Evolutionary conservation across 1,140 invertebrate species (phyloP).

Genomic region (Gonatopus flavifemur): DNA sequence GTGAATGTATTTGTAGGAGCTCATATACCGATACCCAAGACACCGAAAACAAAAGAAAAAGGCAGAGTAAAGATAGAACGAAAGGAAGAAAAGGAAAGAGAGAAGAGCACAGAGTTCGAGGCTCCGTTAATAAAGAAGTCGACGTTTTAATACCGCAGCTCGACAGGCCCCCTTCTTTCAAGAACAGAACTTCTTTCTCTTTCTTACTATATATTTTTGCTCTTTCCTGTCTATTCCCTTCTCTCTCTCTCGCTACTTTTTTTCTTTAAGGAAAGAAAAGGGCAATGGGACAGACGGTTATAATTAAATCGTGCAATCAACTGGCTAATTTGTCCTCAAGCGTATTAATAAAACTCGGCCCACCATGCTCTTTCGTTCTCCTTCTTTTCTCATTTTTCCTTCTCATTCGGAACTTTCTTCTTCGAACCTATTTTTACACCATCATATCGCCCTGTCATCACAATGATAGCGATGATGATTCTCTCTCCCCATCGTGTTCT

Average conservation of each 20-base stretch:
- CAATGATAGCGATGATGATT: no score
- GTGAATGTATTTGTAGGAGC: no score
- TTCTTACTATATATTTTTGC: neutral
- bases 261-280: conserved; percentile 21
- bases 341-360: conserved; percentile 54
- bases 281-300: conserved; percentile 34
- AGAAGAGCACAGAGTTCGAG: conserved; percentile 19
- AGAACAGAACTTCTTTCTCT: conserved; percentile 15
- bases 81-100: conserved; percentile 9
- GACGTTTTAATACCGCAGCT: conserved; percentile 49
- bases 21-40: no score
- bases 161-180: conserved; percentile 41
- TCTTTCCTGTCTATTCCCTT: neutral
- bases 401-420: neutral
- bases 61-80: no score
- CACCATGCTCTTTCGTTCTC: conserved; percentile 16
- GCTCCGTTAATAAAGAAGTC: conserved; percentile 54
- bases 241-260: neutral
- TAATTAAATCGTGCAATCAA: conserved; percentile 57
- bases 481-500: no score
- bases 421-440: neutral
- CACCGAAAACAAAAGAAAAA: no score
- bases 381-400: neutral
- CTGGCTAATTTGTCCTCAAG: conserved; percentile 56
- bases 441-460: neutral